Conservation (phyloP, 2,888 invertebrate species). For the Bursaphelenchus okinawaensis region DNA sequence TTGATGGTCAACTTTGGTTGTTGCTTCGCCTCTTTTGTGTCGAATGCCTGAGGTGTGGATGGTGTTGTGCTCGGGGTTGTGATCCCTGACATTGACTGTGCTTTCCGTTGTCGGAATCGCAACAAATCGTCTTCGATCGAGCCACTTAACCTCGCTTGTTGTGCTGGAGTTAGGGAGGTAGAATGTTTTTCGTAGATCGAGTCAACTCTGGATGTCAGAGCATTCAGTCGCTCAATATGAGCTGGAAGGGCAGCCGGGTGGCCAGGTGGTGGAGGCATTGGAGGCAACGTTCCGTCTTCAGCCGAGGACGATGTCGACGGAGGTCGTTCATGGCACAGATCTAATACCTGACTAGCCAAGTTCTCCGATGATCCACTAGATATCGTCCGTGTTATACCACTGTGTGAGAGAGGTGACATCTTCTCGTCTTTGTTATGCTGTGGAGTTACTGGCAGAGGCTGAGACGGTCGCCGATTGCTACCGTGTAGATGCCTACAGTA, state of each 20-base stretch:
- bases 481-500: constrained; percentile 5
- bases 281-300: not conserved
- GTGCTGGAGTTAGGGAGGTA: not conserved
- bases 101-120: not conserved
- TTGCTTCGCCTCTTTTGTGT: not conserved
- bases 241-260: not conserved
- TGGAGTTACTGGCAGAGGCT: not conserved
- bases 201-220: constrained; percentile 2
- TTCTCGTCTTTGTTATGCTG: not conserved
- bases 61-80: not conserved
- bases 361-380: constrained; percentile 5
- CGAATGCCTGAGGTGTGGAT: not conserved
- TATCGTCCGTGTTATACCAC: not conserved
- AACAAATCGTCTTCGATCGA: constrained; percentile 6
- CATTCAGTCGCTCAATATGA: not conserved
- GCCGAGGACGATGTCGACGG: not conserved
- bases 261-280: not conserved
- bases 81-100: not conserved
- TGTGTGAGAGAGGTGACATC: not conserved
- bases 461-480: not conserved
- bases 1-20: constrained; percentile 1
- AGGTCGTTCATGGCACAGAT: not conserved
- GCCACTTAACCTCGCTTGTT: not conserved
- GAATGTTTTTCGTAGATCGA: not conserved
- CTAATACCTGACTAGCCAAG: not conserved